These are phyloP conservation scores for Mustelus asterias DNA, from an alignment of 2,113 vertebrate species.

Conservation along the genomic window DNA sequence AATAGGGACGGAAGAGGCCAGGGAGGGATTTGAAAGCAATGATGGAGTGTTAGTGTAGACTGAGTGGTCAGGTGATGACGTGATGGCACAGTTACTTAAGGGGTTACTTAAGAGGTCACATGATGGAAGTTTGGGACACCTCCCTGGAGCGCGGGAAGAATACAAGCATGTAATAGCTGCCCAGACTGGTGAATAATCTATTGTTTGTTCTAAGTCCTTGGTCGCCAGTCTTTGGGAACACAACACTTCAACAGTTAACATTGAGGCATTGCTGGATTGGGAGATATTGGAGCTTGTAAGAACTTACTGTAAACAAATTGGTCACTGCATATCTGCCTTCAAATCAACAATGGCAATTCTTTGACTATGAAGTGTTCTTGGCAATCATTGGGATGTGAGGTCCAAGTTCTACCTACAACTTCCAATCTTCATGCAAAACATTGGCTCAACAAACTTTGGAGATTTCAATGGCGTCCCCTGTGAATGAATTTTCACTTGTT, in stretches of 20 bases:
- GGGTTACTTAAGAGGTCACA: too few relatives aligned
- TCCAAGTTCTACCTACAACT: background rate
- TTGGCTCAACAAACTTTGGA: background rate
- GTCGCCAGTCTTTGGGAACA: too few relatives aligned
- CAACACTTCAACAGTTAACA: background rate
- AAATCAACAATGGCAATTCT: background rate
- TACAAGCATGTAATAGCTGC: too few relatives aligned
- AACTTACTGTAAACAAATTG: background rate
- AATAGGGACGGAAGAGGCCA: background rate
- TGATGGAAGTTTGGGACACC: too few relatives aligned
- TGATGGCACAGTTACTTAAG: too few relatives aligned
- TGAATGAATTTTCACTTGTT: background rate
- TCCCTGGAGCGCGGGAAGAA: too few relatives aligned
- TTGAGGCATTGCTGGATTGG: background rate
- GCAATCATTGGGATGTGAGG: background rate
- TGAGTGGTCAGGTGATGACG: too few relatives aligned
- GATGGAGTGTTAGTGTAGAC: too few relatives aligned
- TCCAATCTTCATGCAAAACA: background rate
- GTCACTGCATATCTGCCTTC: background rate
- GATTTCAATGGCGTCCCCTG: background rate
- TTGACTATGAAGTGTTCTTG: background rate
- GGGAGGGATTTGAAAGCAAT: background rate
- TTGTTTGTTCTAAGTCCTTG: too few relatives aligned
- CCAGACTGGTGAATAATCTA: too few relatives aligned
- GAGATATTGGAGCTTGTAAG: background rate